phyloP scores from a whole-genome alignment of 1,140 invertebrate genomes.

The Drosophila subobscura region DNA sequence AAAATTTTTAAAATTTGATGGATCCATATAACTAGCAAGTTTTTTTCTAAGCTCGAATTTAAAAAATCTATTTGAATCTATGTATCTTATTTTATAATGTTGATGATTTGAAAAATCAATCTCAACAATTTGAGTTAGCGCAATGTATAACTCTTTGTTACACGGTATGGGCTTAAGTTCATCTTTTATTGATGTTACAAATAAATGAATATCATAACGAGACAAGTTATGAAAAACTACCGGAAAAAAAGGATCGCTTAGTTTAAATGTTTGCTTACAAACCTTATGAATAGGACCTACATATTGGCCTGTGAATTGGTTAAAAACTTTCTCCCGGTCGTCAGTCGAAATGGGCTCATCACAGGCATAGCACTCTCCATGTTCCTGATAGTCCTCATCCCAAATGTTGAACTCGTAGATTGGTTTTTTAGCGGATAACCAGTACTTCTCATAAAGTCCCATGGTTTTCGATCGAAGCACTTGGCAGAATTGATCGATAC shows the following conservation, averaged over 20 bases:
- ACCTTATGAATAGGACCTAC: background rate
- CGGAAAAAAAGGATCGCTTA: constrained; percentile 1
- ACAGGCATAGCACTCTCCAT: background rate
- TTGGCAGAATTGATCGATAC: constrained; percentile 2
- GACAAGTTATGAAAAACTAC: constrained; percentile 13
- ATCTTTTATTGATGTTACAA: background rate
- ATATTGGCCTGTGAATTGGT: constrained; percentile 4
- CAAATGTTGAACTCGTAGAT: background rate
- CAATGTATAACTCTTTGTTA: constrained; percentile 1
- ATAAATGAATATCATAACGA: background rate
- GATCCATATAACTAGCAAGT: background rate
- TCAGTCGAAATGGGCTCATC: background rate
- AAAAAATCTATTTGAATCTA: constrained; percentile 5
- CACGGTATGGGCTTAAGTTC: background rate
- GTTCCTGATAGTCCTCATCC: background rate
- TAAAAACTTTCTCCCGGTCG: background rate
- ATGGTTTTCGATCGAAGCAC: background rate
- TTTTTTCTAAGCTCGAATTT: constrained; percentile 1
- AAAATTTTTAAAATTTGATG: background rate
- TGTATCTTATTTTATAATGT: constrained; percentile 1
- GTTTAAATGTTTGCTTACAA: background rate
- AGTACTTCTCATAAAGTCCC: constrained; percentile 8
- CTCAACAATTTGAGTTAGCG: background rate
- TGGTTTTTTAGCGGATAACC: background rate
- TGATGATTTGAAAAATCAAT: background rate